Evolutionary conservation across 1,140 invertebrate genomes (phyloP).

Genomic region (Achroia grisella): DNA sequence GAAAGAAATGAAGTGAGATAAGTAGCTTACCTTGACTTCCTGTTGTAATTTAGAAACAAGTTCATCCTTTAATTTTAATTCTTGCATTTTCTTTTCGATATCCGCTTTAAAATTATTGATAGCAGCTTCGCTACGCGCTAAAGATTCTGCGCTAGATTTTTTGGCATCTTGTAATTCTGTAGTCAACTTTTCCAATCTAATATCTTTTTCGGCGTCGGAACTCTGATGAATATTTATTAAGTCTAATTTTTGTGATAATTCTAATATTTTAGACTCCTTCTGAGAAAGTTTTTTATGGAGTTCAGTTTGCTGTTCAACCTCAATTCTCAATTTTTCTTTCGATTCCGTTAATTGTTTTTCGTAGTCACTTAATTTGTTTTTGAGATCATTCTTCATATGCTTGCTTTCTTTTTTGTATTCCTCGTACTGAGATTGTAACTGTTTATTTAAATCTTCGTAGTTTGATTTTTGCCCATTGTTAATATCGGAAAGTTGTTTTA

Average conservation of each 20-base stretch:
- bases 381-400: constrained; percentile 49
- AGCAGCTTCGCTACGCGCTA: constrained; percentile 42
- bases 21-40: constrained; percentile 52
- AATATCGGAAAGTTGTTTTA: constrained; percentile 56
- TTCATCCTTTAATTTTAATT: constrained; percentile 55
- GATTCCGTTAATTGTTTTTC: constrained; percentile 59
- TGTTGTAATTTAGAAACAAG: constrained; percentile 51
- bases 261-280: constrained; percentile 50
- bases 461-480: constrained; percentile 68
- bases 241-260: constrained; percentile 59
- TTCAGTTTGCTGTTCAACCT: constrained; percentile 64
- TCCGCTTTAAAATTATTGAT: constrained; percentile 53
- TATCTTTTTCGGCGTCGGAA: constrained; percentile 47
- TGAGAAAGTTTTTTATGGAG: constrained; percentile 52
- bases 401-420: constrained; percentile 66
- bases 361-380: constrained; percentile 50
- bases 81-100: constrained; percentile 51
- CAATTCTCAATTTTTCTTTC: constrained; percentile 67
- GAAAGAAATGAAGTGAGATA: no score
- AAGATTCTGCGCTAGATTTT: constrained; percentile 34
- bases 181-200: constrained; percentile 56
- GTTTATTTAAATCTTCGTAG: constrained; percentile 66
- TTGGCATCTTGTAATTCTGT: constrained; percentile 56
- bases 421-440: constrained; percentile 55
- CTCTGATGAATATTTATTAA: constrained; percentile 54